Percentiles rank a stretch among this genome's conserved stretches.
Conservation (phyloP, 2,113 vertebrate genomes). For the Ellobius talpinus region DNA sequence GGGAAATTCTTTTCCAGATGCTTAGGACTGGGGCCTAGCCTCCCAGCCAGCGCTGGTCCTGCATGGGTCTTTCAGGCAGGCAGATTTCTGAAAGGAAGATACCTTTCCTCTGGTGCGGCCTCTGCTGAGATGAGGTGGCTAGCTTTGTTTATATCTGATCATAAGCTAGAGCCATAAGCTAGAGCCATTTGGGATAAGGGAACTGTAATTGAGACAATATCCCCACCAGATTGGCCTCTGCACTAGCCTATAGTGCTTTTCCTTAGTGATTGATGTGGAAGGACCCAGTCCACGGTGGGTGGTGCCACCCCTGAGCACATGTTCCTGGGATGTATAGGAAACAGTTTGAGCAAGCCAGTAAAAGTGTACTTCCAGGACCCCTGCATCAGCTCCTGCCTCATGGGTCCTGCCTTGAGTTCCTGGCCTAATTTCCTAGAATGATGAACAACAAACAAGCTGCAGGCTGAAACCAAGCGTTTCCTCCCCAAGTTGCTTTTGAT, state of each 20-base stretch:
- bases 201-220: background rate
- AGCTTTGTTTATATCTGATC: background rate
- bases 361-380: background rate
- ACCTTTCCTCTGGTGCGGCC: constrained; percentile 4
- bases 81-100: constrained; percentile 14
- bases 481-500: background rate
- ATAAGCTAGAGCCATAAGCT: background rate
- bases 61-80: background rate
- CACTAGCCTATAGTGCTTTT: background rate
- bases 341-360: background rate
- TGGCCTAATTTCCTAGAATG: background rate
- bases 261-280: background rate
- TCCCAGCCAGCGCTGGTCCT: background rate
- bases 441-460: background rate
- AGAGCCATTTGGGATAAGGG: background rate
- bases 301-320: background rate
- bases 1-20: background rate
- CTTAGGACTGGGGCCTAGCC: background rate
- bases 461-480: background rate
- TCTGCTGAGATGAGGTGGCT: constrained; percentile 43
- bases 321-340: background rate
- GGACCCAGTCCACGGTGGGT: background rate
- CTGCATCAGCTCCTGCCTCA: background rate
- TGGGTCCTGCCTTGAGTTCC: background rate
- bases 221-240: background rate